Base-by-base conservation (phyloP, 92 coral and sea anemone genomes). In the Siderastrea siderea region DNA sequence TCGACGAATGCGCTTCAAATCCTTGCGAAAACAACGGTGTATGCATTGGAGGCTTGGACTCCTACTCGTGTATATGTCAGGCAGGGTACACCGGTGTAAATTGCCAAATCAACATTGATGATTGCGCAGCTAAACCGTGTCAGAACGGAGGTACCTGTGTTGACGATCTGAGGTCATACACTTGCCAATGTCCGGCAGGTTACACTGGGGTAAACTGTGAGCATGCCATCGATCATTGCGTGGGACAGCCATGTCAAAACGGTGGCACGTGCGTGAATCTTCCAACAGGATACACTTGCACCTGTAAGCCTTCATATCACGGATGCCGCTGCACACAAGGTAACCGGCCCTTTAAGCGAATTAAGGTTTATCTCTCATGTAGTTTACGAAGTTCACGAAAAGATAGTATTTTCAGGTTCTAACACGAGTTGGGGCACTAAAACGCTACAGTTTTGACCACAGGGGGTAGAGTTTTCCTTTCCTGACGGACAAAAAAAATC, bases 61-160 rank as follows among this genome's bases (percentile, higher is more conserved):
- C 71, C 13, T 91, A 85, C 83, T 68, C 79, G 48, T 91, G 94
- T 69, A 47, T 16, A 10, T 91, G 94, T 26, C 87, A 74, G 17
- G n/a, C 51, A 58, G 94, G 94, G 17, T 91, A 64, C 83, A 86
- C 61, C 38, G 94, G 94, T 48, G 65, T 45, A 53, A 91, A 82
- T 19, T 91, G 98, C 68, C 94, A 94, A 79, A 80, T 93, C 49
- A 61, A 93, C 57, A 82, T 84, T 7, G 94, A 94, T 50, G 99
- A 96, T 19, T 97, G 99, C 82, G 93, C 93, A 52, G 57, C 95
- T 13, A 86, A 77, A 2, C 99, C 98, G 1, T 97, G 99, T 55
- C 75, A 58, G 86, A 94, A 94, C 48, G 88, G 78, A 19, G 97
- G 95, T 2, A 81, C 64, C 47, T 94, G 97, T 69, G 91, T 86